Conservation (phyloP, 2,797 vertebrate species). For the Neopelma chrysocephalum region DNA sequence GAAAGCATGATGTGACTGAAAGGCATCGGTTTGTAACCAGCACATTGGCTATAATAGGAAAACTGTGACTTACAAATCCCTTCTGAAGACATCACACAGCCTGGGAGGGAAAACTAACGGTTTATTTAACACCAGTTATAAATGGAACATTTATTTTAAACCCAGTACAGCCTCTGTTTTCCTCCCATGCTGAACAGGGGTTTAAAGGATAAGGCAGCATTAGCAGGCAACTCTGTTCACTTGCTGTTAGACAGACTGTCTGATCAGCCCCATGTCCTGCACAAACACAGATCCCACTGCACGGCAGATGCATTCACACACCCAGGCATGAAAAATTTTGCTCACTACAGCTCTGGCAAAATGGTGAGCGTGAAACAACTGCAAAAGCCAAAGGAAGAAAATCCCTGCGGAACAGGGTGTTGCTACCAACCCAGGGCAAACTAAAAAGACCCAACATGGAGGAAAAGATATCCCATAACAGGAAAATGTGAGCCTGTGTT, state of each 20-base stretch:
- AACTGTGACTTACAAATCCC: conserved; percentile 6
- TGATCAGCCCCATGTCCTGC: not conserved
- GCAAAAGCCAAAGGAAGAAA: not conserved
- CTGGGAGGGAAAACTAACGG: conserved; percentile 21
- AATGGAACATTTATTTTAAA: conserved; percentile 22
- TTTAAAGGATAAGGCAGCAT: conserved; percentile 12
- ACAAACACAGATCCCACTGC: not conserved
- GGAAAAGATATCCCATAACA: not conserved
- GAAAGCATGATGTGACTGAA: conserved; percentile 32
- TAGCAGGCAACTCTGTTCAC: conserved; percentile 11
- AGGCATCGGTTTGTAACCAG: not conserved
- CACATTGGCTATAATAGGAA: not conserved
- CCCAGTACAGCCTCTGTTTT: conserved; percentile 4
- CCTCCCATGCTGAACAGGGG: not conserved
- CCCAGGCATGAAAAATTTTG: not conserved
- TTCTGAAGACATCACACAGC: not conserved
- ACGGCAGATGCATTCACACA: not conserved
- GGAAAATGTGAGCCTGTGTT: accelerated
- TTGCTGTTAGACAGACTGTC: not conserved
- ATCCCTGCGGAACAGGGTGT: not conserved
- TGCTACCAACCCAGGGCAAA: not conserved
- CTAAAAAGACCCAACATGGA: not conserved
- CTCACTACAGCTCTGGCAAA: not conserved
- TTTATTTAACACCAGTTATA: conserved; percentile 15
- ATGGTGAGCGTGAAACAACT: not conserved